Evolutionary conservation across 2,888 invertebrate species (phyloP), one percentile per base, ranked within the genome.

Genomic region (Branchipolynoe longqiensis): DNA sequence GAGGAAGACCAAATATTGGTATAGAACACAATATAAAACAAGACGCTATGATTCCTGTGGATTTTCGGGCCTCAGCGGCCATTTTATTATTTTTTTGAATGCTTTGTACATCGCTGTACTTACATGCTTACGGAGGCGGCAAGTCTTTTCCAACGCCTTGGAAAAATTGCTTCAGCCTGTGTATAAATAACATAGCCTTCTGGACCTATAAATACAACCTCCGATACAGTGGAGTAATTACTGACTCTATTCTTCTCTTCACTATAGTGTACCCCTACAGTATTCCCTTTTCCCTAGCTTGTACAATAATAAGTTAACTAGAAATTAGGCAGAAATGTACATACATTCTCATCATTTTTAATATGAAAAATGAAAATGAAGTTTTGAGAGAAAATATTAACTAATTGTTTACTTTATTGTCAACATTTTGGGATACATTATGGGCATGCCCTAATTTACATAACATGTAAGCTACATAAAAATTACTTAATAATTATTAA

Each of bases 321-420:
- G 78, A 78, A 78, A 78, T 78, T 78, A 78, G 78, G 78, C 78
- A 78, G 78, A 78, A 78, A 78, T 78, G 78, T 78, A 78, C 78
- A 78, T 78, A 78, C 78, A 78, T 48, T 78, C n/a, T n/a, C n/a
- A n/a, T n/a, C n/a, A n/a, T n/a, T n/a, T n/a, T n/a, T n/a, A 48
- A 48, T 78, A 78, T 78, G n/a, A 48, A 78, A 69, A 78, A 41
- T 74, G 74, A 78, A 78, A 78, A 78, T 41, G 48, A 78, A 48
- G 78, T 6, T 78, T 54, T 69, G 69, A 69, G 78, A 78, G 18
- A 40, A 62, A 62, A 62, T 14, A 78, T 78, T 48, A 78, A 78
- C n/a, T 54, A 48, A 41, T 78, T 78, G 78, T 78, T 78, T n/a
- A n/a, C n/a, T n/a, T n/a, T n/a, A n/a, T n/a, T 48, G 48, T 78